These are phyloP conservation scores for Lateolabrax maculatus DNA, from an alignment of 2,797 vertebrate species.

Conservation along the genomic window DNA sequence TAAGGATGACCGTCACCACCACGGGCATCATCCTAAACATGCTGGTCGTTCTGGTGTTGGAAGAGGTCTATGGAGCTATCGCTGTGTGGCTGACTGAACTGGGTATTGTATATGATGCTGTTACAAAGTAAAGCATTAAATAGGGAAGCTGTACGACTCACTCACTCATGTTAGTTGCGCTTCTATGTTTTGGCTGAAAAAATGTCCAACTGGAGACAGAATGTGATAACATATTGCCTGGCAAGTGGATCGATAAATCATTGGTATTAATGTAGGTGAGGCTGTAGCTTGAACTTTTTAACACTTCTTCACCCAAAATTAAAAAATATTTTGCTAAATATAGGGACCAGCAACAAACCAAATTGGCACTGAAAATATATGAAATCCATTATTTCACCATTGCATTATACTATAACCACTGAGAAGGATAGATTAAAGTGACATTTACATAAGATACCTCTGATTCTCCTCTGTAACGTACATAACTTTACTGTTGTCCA, in stretches of 20 bases:
- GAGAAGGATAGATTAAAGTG: not conserved
- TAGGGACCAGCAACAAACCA: not conserved
- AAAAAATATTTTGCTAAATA: not conserved
- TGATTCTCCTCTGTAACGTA: not conserved
- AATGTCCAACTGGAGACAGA: not conserved
- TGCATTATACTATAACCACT: not conserved
- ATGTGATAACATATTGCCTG: not conserved
- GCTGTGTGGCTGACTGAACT: conserved; percentile 98
- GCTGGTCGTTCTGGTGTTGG: conserved; percentile 94
- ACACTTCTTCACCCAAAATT: not conserved
- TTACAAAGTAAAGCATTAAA: conserved; percentile 2
- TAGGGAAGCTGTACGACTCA: not conserved
- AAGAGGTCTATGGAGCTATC: conserved; percentile 96
- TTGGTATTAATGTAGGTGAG: too few relatives aligned
- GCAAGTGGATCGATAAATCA: not conserved
- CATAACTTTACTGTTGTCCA: not conserved
- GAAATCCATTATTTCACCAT: not conserved
- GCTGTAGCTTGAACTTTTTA: not conserved
- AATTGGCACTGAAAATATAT: not conserved
- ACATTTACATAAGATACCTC: not conserved
- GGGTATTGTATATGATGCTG: conserved; percentile 79
- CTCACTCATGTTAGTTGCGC: not conserved
- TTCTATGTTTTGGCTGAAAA: not conserved
- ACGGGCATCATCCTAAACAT: conserved; percentile 98
- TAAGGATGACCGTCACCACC: conserved; percentile 94